Evolutionary conservation across 2,888 invertebrate genomes (phyloP).

Genomic region (Strigamia crassipes): DNA sequence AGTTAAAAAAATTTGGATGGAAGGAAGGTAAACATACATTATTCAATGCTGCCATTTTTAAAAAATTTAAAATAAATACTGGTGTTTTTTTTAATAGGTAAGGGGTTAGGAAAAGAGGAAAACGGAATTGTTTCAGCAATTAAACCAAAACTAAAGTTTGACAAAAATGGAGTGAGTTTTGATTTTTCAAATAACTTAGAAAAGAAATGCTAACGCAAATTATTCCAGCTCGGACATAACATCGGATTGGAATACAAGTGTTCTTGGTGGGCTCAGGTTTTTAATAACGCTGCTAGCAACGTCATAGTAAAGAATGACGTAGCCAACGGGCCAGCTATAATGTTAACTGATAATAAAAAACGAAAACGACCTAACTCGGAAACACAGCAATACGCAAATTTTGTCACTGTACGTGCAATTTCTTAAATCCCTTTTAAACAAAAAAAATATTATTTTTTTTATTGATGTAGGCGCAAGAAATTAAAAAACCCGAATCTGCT

Average conservation of each 20-base stretch:
- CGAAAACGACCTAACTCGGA: background rate
- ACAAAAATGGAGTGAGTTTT: conserved; percentile 29
- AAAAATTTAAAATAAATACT: background rate
- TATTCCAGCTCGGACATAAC: background rate
- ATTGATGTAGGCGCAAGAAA: too few relatives aligned
- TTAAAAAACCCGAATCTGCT: too few relatives aligned
- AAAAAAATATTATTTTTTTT: too few relatives aligned
- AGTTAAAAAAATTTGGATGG: conserved; percentile 34
- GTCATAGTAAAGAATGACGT: background rate
- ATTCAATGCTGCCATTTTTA: background rate
- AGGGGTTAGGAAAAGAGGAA: conserved; percentile 18
- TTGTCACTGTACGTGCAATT: background rate
- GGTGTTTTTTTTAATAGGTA: background rate
- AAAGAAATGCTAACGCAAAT: too few relatives aligned
- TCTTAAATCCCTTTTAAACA: background rate
- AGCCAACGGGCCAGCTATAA: background rate
- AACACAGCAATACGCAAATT: background rate
- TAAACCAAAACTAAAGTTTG: conserved; percentile 43
- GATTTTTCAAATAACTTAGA: background rate
- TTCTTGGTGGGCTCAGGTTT: conserved; percentile 19
- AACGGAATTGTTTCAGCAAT: conserved; percentile 9
- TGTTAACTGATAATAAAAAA: background rate
- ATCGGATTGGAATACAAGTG: conserved; percentile 20
- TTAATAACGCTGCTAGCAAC: conserved; percentile 24
- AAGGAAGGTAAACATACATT: conserved; percentile 24